Percentiles rank a stretch among this genome's conserved stretches.
phyloP scores from a whole-genome alignment of 2,888 invertebrate species.

The Machimus rusticus region DNA sequence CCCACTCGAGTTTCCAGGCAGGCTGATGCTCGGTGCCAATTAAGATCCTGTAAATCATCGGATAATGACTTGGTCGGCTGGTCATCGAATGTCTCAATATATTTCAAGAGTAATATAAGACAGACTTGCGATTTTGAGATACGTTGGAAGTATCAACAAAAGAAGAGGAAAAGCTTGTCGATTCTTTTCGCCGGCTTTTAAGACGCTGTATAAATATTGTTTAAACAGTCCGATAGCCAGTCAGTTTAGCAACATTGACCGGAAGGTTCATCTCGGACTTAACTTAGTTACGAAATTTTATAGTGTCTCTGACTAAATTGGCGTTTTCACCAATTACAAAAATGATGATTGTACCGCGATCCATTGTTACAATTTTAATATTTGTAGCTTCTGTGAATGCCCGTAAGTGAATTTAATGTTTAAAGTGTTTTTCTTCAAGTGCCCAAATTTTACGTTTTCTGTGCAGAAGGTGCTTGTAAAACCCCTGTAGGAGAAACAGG shows the following conservation, averaged over 20 bases:
- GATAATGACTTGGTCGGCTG: neutral
- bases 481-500: constrained; percentile 40
- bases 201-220: constrained; percentile 11
- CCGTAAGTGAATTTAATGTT: constrained; percentile 3
- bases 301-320: neutral
- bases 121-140: neutral
- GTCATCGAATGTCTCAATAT: neutral
- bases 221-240: neutral
- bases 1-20: neutral
- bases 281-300: neutral
- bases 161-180: neutral
- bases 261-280: neutral
- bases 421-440: neutral
- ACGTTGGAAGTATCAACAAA: neutral
- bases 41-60: neutral
- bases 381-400: neutral
- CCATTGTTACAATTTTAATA: neutral
- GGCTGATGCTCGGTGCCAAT: neutral
- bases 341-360: neutral
- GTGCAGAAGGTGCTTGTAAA: constrained; percentile 33
- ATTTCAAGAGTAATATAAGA: neutral
- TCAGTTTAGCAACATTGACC: neutral
- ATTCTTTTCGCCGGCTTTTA: neutral
- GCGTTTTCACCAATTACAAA: neutral
- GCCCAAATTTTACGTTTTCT: neutral